Base-by-base conservation (phyloP, 2,113 vertebrate species). In the Prolemur simus region DNA sequence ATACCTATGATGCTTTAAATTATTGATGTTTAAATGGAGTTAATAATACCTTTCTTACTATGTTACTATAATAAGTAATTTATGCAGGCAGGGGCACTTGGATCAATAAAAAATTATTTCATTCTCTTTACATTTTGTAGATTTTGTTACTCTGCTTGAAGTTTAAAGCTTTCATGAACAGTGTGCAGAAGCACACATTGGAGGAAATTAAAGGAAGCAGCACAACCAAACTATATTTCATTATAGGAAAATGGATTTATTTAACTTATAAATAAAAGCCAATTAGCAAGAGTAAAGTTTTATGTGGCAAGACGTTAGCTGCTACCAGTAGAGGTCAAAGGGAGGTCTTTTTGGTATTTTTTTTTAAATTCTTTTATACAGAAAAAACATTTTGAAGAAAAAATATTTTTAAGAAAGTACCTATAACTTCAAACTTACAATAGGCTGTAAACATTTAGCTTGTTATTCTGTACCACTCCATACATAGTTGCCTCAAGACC, bases 221-320 rank as follows among this genome's bases (percentile, higher is more conserved):
- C n/a, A 45, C 4, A 90, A 32, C 37, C 12, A 47, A 66, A 56
- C 32, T 90, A 56, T 84, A 81, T 96, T 80, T 91, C 18, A 60
- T 87, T 95, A 64, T 29, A 91, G 32, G 58, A 76, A 93, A 93
- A 81, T 91, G 3, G 11, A 81, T 95, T 86, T 82, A 39, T 84
- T 95, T 93, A 77, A 64, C 14, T 86, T 92, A 77, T 21, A 80
- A 87, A 77, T 49, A 92, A 4, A 68, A 68, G 25, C 10, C 49
- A 74, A 18, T 49, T 93, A 63, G 10, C 32, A 68, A 45, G 6
- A 60, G 6, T 42, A 56, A 45, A 83, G 18, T 87, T 69, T 80
- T 81, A 6, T 52, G 6, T 80, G 45, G 13, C 49, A 96, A 17
- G 77, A 74, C 20, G 18, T 81, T 58, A 64, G 12, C 25, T 68